These are phyloP conservation scores for Neopelma chrysocephalum DNA, from an alignment of 2,797 vertebrate genomes.

Conservation along the genomic window DNA sequence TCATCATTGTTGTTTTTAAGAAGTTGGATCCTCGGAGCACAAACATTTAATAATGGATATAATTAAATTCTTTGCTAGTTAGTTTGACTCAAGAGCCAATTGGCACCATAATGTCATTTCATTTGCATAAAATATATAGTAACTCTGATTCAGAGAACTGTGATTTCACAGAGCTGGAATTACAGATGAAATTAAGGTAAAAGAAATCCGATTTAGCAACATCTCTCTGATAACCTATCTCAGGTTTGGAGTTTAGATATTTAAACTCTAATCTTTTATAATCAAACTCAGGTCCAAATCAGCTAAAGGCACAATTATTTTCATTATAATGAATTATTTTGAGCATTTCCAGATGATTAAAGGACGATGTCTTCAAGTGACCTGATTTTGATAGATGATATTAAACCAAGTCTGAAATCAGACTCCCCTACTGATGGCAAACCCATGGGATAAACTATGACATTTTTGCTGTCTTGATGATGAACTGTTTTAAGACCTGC, in stretches of 20 bases:
- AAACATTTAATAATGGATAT: slow-evolving; percentile 69
- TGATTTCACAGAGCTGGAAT: slow-evolving; percentile 22
- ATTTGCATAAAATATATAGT: slow-evolving; percentile 56
- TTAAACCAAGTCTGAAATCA: background rate
- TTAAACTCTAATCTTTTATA: slow-evolving; percentile 1
- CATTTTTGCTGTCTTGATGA: background rate
- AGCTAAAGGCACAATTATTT: background rate
- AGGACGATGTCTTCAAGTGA: background rate
- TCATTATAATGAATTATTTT: background rate
- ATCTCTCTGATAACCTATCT: slow-evolving; percentile 3
- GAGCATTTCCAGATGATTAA: background rate
- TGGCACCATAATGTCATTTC: slow-evolving; percentile 42
- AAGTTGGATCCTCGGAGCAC: slow-evolving; percentile 26
- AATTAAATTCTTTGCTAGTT: slow-evolving; percentile 61
- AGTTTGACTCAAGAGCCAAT: slow-evolving; percentile 54
- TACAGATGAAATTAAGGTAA: slow-evolving; percentile 41
- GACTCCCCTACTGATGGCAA: background rate
- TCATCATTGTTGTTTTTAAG: slow-evolving; percentile 57
- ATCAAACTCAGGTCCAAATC: background rate
- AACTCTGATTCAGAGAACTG: slow-evolving; percentile 7
- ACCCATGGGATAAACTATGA: background rate
- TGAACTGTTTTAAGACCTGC: background rate
- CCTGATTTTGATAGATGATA: background rate
- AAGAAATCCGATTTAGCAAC: background rate
- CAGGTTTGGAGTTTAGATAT: background rate